Percentiles rank a stretch among this genome's conserved stretches.
phyloP scores from a whole-genome alignment of 2,113 vertebrate species.

The Oreocharis arfaki region DNA sequence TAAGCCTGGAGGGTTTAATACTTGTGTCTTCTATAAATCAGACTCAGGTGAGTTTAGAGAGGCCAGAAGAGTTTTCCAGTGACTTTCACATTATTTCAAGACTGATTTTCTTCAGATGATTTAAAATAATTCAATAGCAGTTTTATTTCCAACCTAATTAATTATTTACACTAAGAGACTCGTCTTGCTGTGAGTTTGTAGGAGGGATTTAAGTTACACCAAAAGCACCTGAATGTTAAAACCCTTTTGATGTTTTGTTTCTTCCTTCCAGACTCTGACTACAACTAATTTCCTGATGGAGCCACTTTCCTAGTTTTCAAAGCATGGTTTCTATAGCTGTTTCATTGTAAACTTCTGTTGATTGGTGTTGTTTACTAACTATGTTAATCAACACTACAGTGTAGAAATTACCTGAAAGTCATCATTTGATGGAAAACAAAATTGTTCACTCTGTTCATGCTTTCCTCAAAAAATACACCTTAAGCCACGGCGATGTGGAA shows the following conservation, averaged over 20 bases:
- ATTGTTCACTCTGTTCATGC: not conserved
- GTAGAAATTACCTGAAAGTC: not conserved
- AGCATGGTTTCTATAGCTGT: rapidly evolving
- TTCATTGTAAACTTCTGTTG: not conserved
- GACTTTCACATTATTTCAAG: slow-evolving; percentile 44
- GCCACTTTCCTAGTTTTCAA: not conserved
- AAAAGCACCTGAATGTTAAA: not conserved
- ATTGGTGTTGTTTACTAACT: not conserved
- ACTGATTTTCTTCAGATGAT: slow-evolving; percentile 55
- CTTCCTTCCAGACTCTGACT: not conserved
- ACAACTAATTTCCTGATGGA: not conserved
- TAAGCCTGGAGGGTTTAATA: slow-evolving; percentile 21
- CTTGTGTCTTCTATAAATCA: slow-evolving; percentile 7
- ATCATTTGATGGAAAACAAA: not conserved
- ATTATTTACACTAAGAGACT: not conserved
- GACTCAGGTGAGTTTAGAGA: slow-evolving; percentile 23
- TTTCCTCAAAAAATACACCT: not conserved
- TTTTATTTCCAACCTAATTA: slow-evolving; percentile 62
- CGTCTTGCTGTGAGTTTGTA: not conserved
- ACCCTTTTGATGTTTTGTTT: not conserved
- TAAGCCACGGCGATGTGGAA: not conserved
- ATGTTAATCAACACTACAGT: not conserved
- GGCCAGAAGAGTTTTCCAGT: slow-evolving; percentile 37
- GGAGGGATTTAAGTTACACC: not conserved
- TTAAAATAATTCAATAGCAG: slow-evolving; percentile 41